Base-by-base conservation (phyloP, 2,797 vertebrate genomes). In the Avahi laniger region DNA sequence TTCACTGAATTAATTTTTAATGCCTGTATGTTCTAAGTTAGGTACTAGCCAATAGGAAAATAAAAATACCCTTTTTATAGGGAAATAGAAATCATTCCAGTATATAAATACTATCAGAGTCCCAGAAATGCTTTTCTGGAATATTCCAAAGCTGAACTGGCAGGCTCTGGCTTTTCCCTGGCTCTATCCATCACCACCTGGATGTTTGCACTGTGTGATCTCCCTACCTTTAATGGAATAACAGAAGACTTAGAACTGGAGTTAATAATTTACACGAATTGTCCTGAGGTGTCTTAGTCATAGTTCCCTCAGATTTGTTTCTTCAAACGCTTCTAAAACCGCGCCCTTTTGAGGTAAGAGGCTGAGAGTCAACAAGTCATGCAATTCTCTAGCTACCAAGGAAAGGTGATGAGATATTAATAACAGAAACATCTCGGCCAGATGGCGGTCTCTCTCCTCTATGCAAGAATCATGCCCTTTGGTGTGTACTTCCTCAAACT, bases 1-100 rank as follows among this genome's bases (percentile, higher is more conserved):
- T 72, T 95, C 26, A 46, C 46, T 57, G 50, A 94, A 73, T 92
- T 92, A 82, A 52, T 67, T 75, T 82, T 76, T 75, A 83, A 63
- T 43, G 41, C 35, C 46, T 81, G 38, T 63, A 30, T 63, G 15
- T 72, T 85, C 43, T 59, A 67, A 84, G 59, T 59, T 88, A 65
- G 41, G 24, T 78, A 65, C 54, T 85, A 91, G n/a, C 54, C 38
- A 54, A 80, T 7, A 88, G 7, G 20, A 89, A 95, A 91, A 92
- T 52, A 46, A 81, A 89, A 85, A 83, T 43, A 78, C 22, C 13
- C 18, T 86, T 78, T 94, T 82, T 73, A 15, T 61, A 61, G 69
- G 87, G 50, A 93, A 63, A 75, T 43, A 69, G 59, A 92, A 76
- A 82, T 67, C 33, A 30, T 63, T 57, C 30, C 61, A 63, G 85